Conservation (phyloP, 64 coral and sea anemone species). For the Montipora sp. region DNA sequence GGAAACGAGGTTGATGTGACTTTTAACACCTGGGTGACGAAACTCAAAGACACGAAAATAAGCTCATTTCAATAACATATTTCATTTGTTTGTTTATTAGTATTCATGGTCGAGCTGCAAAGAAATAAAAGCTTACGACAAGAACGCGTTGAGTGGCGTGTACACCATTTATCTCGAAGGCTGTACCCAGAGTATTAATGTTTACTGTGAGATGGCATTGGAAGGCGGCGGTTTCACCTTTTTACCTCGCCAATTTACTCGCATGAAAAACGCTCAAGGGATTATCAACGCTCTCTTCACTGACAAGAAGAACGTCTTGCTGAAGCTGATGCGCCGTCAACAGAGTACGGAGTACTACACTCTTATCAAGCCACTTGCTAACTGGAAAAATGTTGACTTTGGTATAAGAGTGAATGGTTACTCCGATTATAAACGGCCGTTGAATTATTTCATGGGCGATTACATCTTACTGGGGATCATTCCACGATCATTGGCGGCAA, state of each 20-base stretch:
- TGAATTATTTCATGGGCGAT: not conserved
- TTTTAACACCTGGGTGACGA: no score
- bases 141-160: no score
- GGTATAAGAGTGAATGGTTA: not conserved
- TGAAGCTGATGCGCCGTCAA: conserved; percentile 3
- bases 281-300: conserved; percentile 35
- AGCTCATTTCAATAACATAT: no score
- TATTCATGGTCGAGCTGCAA: no score
- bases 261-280: not conserved
- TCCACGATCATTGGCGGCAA: not conserved
- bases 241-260: conserved; percentile 19
- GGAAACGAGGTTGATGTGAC: no score
- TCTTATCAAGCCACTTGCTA: conserved; percentile 16
- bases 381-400: not conserved
- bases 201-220: no score
- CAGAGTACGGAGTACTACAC: conserved; percentile 21
- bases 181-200: no score
- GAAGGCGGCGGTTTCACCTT: conserved; percentile 1
- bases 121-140: no score
- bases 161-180: no score
- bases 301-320: conserved; percentile 50
- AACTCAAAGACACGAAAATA: no score
- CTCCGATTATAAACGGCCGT: not conserved
- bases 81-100: no score
- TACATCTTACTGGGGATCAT: conserved; percentile 63